Evolutionary conservation across 2,113 vertebrate species (phyloP), one percentile per base, ranked within the genome.

Genomic region (Potamarius usumacintae): DNA sequence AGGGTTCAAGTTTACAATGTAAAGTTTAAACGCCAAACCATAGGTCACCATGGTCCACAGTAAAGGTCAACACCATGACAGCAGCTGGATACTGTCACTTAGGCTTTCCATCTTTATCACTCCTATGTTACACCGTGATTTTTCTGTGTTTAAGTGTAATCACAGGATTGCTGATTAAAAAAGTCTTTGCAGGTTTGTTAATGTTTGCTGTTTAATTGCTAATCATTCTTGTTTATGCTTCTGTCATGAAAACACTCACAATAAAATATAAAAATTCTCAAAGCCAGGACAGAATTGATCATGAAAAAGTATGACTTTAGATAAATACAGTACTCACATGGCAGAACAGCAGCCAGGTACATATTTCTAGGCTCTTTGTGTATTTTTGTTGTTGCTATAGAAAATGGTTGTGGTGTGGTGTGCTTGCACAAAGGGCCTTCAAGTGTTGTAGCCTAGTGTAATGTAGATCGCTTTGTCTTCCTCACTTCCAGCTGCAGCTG

Each of bases 1-100:
- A 95, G 86, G 87, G 94, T 94, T 95, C 94, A 93, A 91, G 92
- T 94, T 94, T 92, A 93, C 92, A 88, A 93, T 92, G 85, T 89
- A 85, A 87, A 90, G 89, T 89, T 89, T 89, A 88, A 91, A 90
- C 81, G 92, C 90, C 91, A 89, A 94, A 92, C 87, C 86, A 76
- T 57, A 78, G 93, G 93, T 94, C 94, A 95, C 93, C 90, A 80
- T 91, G 91, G 92, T 92, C 92, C 92, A 93, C 84, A 4, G 90
- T 93, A 95, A 95, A 95, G 94, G 93, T 95, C 93, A 78, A 78
- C 85, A 25, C 89, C 91, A 93, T 92, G 92, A 92, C 90, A 89
- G 94, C 94, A 92, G 93, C 87, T 92, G 92, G 90, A 93, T 92
- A 87, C 90, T 86, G 89, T 92, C 84, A 91, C 88, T 90, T 87